phyloP scores from a whole-genome alignment of 2,113 vertebrate genomes.

The Corynorhinus townsendii region DNA sequence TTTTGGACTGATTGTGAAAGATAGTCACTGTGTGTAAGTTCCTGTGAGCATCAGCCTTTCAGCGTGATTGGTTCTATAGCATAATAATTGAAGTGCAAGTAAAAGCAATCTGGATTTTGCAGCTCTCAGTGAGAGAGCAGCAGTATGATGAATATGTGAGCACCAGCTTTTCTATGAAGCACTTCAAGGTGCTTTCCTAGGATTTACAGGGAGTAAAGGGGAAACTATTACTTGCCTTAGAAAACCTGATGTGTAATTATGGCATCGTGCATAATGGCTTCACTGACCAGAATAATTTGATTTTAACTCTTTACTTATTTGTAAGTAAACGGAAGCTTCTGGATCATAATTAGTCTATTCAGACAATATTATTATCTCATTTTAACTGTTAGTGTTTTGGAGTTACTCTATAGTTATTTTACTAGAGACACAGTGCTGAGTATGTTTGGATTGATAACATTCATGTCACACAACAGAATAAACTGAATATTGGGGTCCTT shows the following conservation, averaged over 20 bases:
- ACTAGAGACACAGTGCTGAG: background rate
- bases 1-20: background rate
- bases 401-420: background rate
- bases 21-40: background rate
- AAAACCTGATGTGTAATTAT: background rate
- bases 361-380: conserved; percentile 7
- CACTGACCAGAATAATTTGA: background rate
- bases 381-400: background rate
- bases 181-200: background rate
- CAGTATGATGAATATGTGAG: background rate
- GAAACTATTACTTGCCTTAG: background rate
- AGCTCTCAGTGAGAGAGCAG: background rate
- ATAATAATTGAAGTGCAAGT: background rate
- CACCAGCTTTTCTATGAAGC: background rate
- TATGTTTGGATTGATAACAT: background rate
- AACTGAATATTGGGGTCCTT: background rate
- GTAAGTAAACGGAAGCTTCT: conserved; percentile 5
- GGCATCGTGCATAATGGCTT: background rate
- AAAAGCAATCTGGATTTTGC: background rate
- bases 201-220: background rate
- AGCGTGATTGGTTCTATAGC: background rate
- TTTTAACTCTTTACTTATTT: conserved; percentile 27
- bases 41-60: background rate
- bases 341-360: background rate
- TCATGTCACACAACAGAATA: background rate